Evolutionary conservation across 1,140 invertebrate species (phyloP), one percentile per base, ranked within the genome.

Genomic region (Brachystomella parvula): DNA sequence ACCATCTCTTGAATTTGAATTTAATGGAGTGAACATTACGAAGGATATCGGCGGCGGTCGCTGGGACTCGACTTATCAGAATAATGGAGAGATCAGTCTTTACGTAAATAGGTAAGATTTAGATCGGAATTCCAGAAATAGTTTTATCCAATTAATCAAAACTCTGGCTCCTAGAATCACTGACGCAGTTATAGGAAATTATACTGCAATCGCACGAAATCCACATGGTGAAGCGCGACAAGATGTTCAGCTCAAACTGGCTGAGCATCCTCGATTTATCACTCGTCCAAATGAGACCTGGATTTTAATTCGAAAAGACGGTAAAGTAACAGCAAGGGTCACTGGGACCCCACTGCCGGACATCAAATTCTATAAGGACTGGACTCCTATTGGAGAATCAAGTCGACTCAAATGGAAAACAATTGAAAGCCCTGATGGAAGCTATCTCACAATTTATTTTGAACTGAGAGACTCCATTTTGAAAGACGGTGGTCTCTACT

Each of bases 341-440:
- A 87, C 86, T 30, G 96, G 94, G 15, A 85, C 92, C 63, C 96
- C 96, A 0, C 87, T 88, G 74, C 95, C 96, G 0, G 90, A 94
- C 69, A 85, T 99, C n/a, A 94, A 92, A 76, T 97, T 92, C 91
- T 69, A 65, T 79, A 97, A 96, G 79, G 93, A 97, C 77, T 96
- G 93, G 92, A 88, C 91, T 75, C 92, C 90, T 1, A 76, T 96
- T 15, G 67, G 56, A 1, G 78, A 88, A 1, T 89, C 89, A 0
- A 82, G 83, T 3, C 85, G 92, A 73, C 85, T 91, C 26, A 92
- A 90, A 82, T 87, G 91, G 73, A 49, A 30, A 28, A 31, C 49
- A 21, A 15, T 65, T 12, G 62, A 70, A 12, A 62, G 53, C 17
- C 57, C 60, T 21, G 32, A 66, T 19, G 61, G 64, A 21, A 67